Evolutionary conservation across 2,113 vertebrate species (phyloP).

Genomic region (Felis chaus): DNA sequence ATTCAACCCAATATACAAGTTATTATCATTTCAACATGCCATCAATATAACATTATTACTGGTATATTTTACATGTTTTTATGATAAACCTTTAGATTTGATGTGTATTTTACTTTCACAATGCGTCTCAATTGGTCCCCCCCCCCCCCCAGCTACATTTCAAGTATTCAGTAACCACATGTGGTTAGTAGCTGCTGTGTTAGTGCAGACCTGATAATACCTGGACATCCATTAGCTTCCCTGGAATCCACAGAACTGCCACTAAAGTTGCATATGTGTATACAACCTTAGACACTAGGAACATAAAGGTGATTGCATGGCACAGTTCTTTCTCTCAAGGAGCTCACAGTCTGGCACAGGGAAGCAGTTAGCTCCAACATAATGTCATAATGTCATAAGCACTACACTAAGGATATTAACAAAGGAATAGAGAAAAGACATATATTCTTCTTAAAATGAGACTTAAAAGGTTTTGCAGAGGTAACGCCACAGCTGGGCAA

Average conservation of each 20-base stretch:
- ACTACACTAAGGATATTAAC: neutral
- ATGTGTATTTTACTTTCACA: neutral
- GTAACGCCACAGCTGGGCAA: neutral
- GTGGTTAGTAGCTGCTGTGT: neutral
- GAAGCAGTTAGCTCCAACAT: neutral
- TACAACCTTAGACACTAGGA: neutral
- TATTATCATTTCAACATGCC: conserved; percentile 4
- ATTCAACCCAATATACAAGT: neutral
- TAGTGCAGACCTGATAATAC: neutral
- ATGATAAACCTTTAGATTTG: conserved; percentile 5
- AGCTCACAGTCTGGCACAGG: neutral
- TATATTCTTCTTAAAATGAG: conserved; percentile 6
- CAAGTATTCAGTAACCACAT: neutral
- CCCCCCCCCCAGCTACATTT: neutral
- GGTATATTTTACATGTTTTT: neutral
- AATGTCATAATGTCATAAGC: neutral
- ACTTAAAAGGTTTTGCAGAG: neutral
- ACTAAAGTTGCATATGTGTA: neutral
- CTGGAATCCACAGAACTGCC: neutral
- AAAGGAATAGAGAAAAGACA: neutral
- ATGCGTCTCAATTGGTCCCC: neutral
- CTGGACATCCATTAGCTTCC: neutral
- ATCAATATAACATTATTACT: neutral
- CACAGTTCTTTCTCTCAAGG: neutral
- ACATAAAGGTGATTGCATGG: neutral